Base-by-base conservation (phyloP, 1,140 invertebrate species). In the Phymorhynchus buccinoides region DNA sequence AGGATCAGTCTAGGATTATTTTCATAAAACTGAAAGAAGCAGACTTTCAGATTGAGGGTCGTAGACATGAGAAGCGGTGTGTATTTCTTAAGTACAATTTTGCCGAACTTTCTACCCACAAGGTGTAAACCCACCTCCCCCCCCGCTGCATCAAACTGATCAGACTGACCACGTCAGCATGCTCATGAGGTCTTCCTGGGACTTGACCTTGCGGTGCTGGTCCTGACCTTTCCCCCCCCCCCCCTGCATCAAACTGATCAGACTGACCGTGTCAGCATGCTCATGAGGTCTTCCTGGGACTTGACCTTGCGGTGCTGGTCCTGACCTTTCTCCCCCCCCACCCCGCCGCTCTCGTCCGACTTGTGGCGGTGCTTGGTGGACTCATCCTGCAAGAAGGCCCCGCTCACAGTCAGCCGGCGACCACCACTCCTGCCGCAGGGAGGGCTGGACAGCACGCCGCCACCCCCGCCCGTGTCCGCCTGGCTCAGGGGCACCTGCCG, bases 211-310 rank as follows among this genome's bases (percentile, higher is more conserved):
- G 22, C 87, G 35, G 18, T 85, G 32, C 32, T 82, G n/a, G 6
- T 77, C 37, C 37, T 80, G 32, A 16, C 18, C 44, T 48, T 48
- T 48, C 44, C 18, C 44, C 18, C 56, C 22, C 56, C 4, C 56
- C 22, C 56, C 22, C 56, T 2, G 22, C 56, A 22, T 22, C 56
- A 62, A 62, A 12, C 22, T 22, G 22, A 22, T 4, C 56, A 6
- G 18, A 22, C 56, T 62, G 18, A 62, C 56, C 56, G 12, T 9
- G 56, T 62, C 56, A 62, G 22, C 56, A 62, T 62, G 56, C 56
- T 62, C 56, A 62, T 62, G 14, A 62, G 56, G 22, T 88, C 88
- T 77, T 90, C 90, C 62, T 90, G 88, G 16, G 90, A 90, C 85
- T 89, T 90, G 0, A 87, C 85, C 78, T 86, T 83, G 18, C 87